These are phyloP conservation scores for Aplysina aerophoba DNA, from an alignment of 37 sponge, comb jelly and placozoan genomes.

Conservation along the genomic window DNA sequence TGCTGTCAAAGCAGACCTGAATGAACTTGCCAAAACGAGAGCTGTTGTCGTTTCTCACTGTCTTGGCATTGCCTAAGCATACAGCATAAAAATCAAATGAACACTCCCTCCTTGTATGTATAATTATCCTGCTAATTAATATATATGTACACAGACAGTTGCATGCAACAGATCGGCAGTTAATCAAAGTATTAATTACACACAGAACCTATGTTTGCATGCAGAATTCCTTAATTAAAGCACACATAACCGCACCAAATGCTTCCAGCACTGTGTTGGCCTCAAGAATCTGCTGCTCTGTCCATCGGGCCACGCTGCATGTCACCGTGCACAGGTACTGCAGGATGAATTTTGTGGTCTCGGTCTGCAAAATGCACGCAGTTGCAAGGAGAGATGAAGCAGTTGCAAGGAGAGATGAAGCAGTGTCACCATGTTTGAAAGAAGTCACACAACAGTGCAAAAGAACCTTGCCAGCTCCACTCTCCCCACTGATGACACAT, in stretches of 20 bases:
- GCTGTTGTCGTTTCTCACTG: slow-evolving; percentile 92
- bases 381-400: background rate
- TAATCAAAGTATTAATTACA: too few relatives aligned
- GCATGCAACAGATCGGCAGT: background rate
- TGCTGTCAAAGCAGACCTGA: slow-evolving; percentile 92
- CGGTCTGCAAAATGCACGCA: too few relatives aligned
- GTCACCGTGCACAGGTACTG: slow-evolving; percentile 94
- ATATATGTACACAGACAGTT: background rate
- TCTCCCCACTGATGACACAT: slow-evolving; percentile 95
- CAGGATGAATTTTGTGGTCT: slow-evolving; percentile 94
- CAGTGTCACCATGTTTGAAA: background rate
- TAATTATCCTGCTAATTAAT: background rate
- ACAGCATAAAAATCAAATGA: background rate
- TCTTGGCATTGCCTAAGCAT: slow-evolving; percentile 90
- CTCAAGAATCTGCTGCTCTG: slow-evolving; percentile 94
- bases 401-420: background rate
- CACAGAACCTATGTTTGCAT: too few relatives aligned
- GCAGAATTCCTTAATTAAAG: too few relatives aligned
- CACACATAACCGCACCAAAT: slow-evolving; percentile 68
- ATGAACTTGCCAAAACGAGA: slow-evolving; percentile 97
- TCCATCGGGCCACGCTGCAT: slow-evolving; percentile 82
- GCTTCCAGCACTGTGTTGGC: slow-evolving; percentile 94
- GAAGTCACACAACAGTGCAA: background rate
- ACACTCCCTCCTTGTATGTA: background rate
- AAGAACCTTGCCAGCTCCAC: slow-evolving; percentile 93